phyloP scores from a whole-genome alignment of 2,797 vertebrate genomes.

The Sebastes oblongus region DNA sequence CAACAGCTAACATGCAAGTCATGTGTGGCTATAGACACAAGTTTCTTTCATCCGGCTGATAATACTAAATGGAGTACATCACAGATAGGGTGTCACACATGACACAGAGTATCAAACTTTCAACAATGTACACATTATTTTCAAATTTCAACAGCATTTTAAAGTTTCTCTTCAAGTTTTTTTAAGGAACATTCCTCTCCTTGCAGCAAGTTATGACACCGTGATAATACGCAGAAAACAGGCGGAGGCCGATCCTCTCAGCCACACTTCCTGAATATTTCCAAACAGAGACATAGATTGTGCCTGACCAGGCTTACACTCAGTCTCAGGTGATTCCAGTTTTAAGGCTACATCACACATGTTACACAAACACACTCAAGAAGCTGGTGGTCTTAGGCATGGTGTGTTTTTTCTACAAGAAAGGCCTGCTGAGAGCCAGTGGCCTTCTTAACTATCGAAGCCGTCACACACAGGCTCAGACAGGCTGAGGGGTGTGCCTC shows the following conservation, averaged over 20 bases:
- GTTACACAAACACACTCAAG: background rate
- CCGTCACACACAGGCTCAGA: constrained; percentile 62
- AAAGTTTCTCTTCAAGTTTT: background rate
- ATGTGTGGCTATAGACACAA: too few relatives aligned
- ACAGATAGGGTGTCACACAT: background rate
- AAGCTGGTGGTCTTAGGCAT: background rate
- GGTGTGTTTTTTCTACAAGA: constrained; percentile 17
- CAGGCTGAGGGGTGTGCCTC: constrained; percentile 65
- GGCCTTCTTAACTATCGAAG: constrained; percentile 5
- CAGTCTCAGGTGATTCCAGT: constrained; percentile 12
- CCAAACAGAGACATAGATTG: constrained; percentile 1
- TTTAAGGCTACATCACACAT: background rate
- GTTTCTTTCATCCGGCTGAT: background rate
- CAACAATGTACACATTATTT: background rate
- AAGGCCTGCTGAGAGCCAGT: constrained; percentile 1
- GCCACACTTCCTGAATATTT: constrained; percentile 30
- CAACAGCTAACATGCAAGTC: background rate
- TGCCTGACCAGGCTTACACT: background rate
- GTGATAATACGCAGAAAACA: constrained; percentile 10
- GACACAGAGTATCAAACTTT: background rate
- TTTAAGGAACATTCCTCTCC: constrained; percentile 16
- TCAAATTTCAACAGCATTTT: background rate
- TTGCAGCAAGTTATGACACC: constrained; percentile 11
- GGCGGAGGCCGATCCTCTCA: constrained; percentile 2
- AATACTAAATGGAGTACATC: background rate